phyloP scores from a whole-genome alignment of 2,113 vertebrate genomes.

The Chloebia gouldiae region DNA sequence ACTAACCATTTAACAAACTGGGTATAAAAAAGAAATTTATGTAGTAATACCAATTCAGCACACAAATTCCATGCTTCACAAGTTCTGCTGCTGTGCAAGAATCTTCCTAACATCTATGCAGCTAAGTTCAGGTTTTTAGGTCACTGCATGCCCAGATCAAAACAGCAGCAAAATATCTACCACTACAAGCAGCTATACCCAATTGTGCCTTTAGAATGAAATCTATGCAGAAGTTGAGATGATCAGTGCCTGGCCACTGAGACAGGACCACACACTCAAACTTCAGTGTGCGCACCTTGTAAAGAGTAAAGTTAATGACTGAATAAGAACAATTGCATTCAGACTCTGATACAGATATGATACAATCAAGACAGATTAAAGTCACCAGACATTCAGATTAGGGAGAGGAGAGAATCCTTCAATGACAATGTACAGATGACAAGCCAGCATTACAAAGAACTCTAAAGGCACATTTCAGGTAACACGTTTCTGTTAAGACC shows the following conservation, averaged over 20 bases:
- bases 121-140: neutral
- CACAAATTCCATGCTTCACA: slow-evolving; percentile 62
- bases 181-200: slow-evolving; percentile 63
- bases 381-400: slow-evolving; percentile 26
- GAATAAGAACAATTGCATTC: neutral
- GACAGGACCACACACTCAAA: neutral
- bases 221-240: neutral
- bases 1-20: slow-evolving; percentile 47
- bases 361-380: slow-evolving; percentile 3
- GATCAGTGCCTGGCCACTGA: neutral
- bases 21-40: slow-evolving; percentile 48
- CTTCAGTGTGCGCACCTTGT: neutral
- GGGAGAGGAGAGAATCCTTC: neutral
- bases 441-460: slow-evolving; percentile 39
- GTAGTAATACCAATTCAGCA: slow-evolving; percentile 48
- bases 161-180: slow-evolving; percentile 65
- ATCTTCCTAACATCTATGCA: slow-evolving; percentile 25
- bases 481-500: slow-evolving; percentile 66
- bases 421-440: neutral
- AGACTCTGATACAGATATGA: neutral
- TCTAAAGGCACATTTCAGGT: slow-evolving; percentile 75
- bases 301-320: neutral
- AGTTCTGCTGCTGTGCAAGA: slow-evolving; percentile 58
- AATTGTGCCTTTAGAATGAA: slow-evolving; percentile 73
- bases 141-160: slow-evolving; percentile 53